Percentiles rank a stretch among this genome's conserved stretches.
Conservation (phyloP, 2,888 invertebrate genomes). For the Drymonia ruficornis region DNA sequence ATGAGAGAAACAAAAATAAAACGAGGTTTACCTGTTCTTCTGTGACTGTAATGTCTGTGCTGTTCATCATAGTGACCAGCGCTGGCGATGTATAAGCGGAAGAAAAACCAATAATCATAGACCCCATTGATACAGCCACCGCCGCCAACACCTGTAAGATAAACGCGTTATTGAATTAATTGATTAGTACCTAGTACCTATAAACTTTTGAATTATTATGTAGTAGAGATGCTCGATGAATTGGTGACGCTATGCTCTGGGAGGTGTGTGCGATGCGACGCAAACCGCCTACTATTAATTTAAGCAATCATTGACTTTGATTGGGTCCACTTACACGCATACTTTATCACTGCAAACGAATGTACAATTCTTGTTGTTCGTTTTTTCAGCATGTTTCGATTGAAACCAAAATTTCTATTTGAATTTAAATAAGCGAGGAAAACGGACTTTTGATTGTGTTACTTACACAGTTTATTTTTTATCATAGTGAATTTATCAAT, state of each 20-base stretch:
- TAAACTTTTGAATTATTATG: not conserved
- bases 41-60: slow-evolving; percentile 84
- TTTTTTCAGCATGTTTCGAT: slow-evolving; percentile 21
- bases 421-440: no score
- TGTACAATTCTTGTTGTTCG: slow-evolving; percentile 32
- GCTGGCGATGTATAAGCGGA: slow-evolving; percentile 96
- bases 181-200: not conserved
- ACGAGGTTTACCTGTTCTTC: slow-evolving; percentile 84
- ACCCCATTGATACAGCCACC: slow-evolving; percentile 93
- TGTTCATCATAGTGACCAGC: slow-evolving; percentile 89
- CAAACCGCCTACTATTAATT: slow-evolving; percentile 65
- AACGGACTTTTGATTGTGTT: no score
- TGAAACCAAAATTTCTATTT: not conserved
- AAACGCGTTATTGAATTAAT: not conserved
- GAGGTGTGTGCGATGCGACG: slow-evolving; percentile 62
- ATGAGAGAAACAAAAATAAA: not conserved
- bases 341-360: slow-evolving; percentile 41
- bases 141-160: slow-evolving; percentile 91
- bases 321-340: slow-evolving; percentile 59
- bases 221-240: slow-evolving; percentile 16
- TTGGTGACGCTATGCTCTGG: slow-evolving; percentile 54
- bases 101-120: slow-evolving; percentile 94
- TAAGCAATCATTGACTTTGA: slow-evolving; percentile 74
- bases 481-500: no score
- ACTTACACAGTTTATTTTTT: no score